These are phyloP conservation scores for Gopherus evgoodei DNA, from an alignment of 2,113 vertebrate species.

Conservation along the genomic window DNA sequence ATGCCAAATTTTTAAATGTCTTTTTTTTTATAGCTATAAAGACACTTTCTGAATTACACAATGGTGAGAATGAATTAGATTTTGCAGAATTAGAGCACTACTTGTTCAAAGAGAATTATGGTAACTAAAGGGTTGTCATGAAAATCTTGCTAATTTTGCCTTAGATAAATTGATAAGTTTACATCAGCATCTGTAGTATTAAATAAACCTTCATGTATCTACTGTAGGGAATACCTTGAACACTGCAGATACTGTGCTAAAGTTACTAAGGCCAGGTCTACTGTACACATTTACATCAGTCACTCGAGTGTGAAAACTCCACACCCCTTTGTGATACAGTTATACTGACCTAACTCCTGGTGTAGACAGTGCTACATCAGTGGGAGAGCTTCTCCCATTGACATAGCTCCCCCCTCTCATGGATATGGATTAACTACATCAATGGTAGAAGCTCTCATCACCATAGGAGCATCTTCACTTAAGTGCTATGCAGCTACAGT, in stretches of 20 bases:
- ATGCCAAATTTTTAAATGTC: neutral
- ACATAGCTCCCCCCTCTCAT: too few species aligned
- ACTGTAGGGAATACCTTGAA: neutral
- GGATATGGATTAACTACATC: too few species aligned
- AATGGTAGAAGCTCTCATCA: too few species aligned
- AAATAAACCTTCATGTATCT: neutral
- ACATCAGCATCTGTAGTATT: neutral
- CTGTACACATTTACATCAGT: too few species aligned
- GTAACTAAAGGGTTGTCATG: neutral
- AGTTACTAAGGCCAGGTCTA: neutral
- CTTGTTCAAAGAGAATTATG: neutral
- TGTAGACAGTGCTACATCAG: too few species aligned
- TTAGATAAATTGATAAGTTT: neutral
- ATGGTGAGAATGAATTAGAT: neutral
- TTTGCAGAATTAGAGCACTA: neutral
- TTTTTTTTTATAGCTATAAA: neutral
- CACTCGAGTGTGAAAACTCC: too few species aligned
- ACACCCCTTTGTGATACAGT: too few species aligned
- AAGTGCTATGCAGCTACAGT: too few species aligned
- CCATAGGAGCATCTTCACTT: too few species aligned
- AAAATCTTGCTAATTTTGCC: neutral
- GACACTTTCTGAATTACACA: conserved; percentile 3
- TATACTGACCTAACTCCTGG: too few species aligned
- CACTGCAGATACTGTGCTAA: neutral
- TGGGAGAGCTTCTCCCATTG: too few species aligned